These are phyloP conservation scores for Sebastes minor DNA, from an alignment of 2,797 vertebrate genomes.

Conservation along the genomic window DNA sequence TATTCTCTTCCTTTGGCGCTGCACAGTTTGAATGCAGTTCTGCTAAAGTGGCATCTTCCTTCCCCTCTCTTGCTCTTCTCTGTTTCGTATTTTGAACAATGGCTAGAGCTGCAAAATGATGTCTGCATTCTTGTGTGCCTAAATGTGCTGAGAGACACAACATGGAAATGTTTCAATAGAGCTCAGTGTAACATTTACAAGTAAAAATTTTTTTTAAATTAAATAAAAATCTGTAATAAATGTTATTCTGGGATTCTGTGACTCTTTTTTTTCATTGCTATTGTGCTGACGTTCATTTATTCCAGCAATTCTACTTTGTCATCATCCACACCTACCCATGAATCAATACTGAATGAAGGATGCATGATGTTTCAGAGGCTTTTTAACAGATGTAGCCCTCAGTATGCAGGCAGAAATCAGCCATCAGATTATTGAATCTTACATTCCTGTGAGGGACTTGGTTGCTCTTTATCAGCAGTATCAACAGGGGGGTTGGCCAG, in stretches of 20 bases:
- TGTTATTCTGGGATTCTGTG: constrained; percentile 17
- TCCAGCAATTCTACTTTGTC: background rate
- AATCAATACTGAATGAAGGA: background rate
- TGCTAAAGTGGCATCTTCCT: constrained; percentile 31
- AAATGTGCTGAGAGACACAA: constrained; percentile 70
- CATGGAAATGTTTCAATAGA: constrained; percentile 74
- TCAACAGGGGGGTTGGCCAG: constrained; percentile 16
- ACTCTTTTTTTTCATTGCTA: background rate
- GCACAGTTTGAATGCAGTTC: constrained; percentile 59
- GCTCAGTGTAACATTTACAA: constrained; percentile 80
- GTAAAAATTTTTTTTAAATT: constrained; percentile 78
- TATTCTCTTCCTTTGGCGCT: constrained; percentile 48
- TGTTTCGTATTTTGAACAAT: constrained; percentile 69
- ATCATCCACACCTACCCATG: background rate
- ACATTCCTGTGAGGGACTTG: constrained; percentile 10
- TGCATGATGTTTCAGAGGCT: background rate
- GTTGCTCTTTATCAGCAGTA: constrained; percentile 44
- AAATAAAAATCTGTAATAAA: constrained; percentile 77
- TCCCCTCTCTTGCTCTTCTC: background rate
- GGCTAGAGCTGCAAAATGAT: constrained; percentile 65
- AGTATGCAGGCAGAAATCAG: background rate
- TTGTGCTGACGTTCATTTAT: background rate
- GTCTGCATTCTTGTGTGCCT: constrained; percentile 82
- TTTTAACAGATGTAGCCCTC: background rate
- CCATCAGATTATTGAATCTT: constrained; percentile 15